Evolutionary conservation across 23 tunicate species (phyloP).

Genomic region (Ciona savignyi): DNA sequence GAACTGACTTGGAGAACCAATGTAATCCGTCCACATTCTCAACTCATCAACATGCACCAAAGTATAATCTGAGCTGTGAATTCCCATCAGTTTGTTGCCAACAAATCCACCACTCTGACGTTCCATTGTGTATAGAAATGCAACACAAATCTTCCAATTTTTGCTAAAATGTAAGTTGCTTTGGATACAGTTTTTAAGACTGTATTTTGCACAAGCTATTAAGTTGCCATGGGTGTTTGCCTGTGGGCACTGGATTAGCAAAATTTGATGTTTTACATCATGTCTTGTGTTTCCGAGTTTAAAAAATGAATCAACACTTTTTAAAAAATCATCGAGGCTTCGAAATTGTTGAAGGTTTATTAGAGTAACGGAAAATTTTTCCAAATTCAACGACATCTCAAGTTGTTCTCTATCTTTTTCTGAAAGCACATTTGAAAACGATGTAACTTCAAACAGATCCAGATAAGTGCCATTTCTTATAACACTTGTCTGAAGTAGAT

Average conservation of each 20-base stretch:
- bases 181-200: conserved; percentile 35
- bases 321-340: conserved; percentile 43
- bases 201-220: conserved; percentile 64
- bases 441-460: too few relatives aligned
- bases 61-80: conserved; percentile 25
- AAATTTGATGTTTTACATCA: conserved; percentile 1
- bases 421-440: too few relatives aligned
- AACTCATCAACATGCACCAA: conserved; percentile 57
- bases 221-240: conserved; percentile 39
- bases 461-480: neutral
- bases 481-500: neutral
- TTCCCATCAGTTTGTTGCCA: conserved; percentile 4
- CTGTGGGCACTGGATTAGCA: conserved; percentile 74
- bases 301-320: conserved; percentile 39
- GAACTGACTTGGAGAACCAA: conserved; percentile 25
- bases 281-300: neutral
- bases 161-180: neutral
- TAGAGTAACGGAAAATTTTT: conserved; percentile 30
- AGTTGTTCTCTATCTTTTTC: conserved; percentile 37
- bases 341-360: conserved; percentile 68
- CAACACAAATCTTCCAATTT: conserved; percentile 17
- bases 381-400: conserved; percentile 11
- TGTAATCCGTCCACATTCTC: conserved; percentile 29
- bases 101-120: conserved; percentile 3
- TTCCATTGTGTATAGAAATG: conserved; percentile 56